Conservation (phyloP, 1,140 invertebrate genomes). For the Magallana gigas region DNA sequence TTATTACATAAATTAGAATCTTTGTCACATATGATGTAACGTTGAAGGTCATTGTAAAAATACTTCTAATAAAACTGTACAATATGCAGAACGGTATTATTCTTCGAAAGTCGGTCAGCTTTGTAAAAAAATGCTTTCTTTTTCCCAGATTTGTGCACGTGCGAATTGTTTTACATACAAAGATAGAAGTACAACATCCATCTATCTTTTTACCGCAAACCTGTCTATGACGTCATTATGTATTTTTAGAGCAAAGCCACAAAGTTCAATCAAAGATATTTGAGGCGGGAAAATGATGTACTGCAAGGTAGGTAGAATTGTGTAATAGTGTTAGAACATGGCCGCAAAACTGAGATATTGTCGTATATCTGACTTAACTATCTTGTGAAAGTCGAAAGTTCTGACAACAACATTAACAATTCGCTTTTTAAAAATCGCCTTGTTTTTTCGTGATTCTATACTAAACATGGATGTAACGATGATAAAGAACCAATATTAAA, state of each 20-base stretch:
- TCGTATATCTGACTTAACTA: neutral
- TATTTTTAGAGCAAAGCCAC: neutral
- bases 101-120: neutral
- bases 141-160: neutral
- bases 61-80: neutral
- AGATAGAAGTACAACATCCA: neutral
- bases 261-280: slow-evolving; percentile 15
- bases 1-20: neutral
- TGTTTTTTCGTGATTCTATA: neutral
- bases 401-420: too few species aligned
- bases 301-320: neutral
- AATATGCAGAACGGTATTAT: neutral
- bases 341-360: neutral
- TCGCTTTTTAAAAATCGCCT: too few species aligned
- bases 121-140: neutral
- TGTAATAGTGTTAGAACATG: neutral
- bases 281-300: neutral
- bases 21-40: neutral
- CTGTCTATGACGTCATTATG: neutral
- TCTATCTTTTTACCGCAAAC: slow-evolving; percentile 5
- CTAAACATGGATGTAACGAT: neutral
- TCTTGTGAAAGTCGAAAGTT: too few species aligned
- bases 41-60: neutral
- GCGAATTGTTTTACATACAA: neutral
- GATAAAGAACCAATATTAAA: neutral